Evolutionary conservation across 2,113 vertebrate genomes (phyloP).

Genomic region (Datnioides undecimradiatus): DNA sequence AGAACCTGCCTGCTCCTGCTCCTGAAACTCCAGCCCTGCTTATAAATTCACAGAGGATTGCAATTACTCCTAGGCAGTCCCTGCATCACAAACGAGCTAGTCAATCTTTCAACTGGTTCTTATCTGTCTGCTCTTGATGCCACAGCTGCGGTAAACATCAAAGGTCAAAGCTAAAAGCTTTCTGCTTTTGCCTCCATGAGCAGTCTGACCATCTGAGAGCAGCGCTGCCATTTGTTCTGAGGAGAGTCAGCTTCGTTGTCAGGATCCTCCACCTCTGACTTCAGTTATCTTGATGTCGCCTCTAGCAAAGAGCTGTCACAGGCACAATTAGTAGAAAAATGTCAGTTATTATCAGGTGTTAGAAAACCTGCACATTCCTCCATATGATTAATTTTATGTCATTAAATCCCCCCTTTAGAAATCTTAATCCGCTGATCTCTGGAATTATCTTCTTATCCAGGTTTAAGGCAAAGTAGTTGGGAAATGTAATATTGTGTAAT

Average conservation of each 20-base stretch:
- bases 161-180: conserved; percentile 73
- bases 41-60: conserved; percentile 48
- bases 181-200: conserved; percentile 58
- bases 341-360: conserved; percentile 33
- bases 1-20: conserved; percentile 30
- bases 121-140: conserved; percentile 54
- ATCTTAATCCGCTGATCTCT: conserved; percentile 29
- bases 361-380: conserved; percentile 23
- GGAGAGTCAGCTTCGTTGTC: conserved; percentile 12
- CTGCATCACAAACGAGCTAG: conserved; percentile 50
- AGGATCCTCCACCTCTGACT: conserved; percentile 39
- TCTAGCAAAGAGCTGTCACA: not conserved
- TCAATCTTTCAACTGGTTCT: conserved; percentile 50
- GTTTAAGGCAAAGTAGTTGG: conserved; percentile 23
- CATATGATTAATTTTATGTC: conserved; percentile 21
- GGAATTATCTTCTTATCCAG: conserved; percentile 18
- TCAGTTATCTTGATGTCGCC: not conserved
- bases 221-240: conserved; percentile 38
- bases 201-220: conserved; percentile 40
- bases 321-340: conserved; percentile 24
- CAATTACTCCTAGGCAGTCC: conserved; percentile 39
- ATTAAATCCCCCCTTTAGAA: conserved; percentile 13
- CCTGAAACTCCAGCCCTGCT: conserved; percentile 48
- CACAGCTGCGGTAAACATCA: conserved; percentile 54
- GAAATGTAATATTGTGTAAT: conserved; percentile 22